Conservation (phyloP, 2,888 invertebrate species). For the Drosophila pseudotalamancana region DNA sequence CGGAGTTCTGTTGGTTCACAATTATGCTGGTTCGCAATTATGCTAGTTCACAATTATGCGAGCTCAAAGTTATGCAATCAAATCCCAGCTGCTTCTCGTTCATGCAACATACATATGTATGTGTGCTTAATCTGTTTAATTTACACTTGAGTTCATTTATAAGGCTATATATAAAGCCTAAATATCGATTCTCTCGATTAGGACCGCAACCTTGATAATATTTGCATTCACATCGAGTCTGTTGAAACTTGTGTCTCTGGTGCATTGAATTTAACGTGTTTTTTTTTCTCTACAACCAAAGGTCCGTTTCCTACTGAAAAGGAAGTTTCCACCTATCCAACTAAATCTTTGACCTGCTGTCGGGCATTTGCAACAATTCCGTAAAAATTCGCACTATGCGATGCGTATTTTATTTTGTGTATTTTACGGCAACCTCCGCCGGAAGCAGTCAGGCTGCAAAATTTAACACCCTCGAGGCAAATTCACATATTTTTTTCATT, state of each 20-base stretch:
- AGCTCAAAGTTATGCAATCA: no score
- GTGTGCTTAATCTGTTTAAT: conserved; percentile 22
- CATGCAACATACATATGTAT: no score
- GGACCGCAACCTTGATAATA: conserved; percentile 10
- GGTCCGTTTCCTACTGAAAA: background rate
- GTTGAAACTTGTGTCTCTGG: conserved; percentile 19
- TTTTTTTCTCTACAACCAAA: no score
- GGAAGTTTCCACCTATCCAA: background rate
- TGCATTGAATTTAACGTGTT: background rate
- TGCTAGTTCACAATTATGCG: background rate
- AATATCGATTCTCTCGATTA: conserved; percentile 3
- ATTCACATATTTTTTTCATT: background rate
- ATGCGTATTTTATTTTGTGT: conserved; percentile 8
- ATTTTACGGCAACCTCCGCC: background rate
- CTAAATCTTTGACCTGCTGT: conserved; percentile 7
- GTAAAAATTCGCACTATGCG: conserved; percentile 1
- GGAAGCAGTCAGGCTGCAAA: background rate
- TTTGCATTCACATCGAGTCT: background rate
- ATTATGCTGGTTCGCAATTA: no score
- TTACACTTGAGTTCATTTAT: conserved; percentile 29
- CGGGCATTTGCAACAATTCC: conserved; percentile 7
- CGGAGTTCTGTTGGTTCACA: no score
- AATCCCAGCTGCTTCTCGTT: conserved; percentile 20
- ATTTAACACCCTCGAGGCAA: conserved; percentile 1
- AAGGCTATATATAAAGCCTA: background rate